Percentiles rank a stretch among this genome's conserved stretches.
Evolutionary conservation across 2,113 vertebrate genomes (phyloP).

Genomic region (Motacilla alba): DNA sequence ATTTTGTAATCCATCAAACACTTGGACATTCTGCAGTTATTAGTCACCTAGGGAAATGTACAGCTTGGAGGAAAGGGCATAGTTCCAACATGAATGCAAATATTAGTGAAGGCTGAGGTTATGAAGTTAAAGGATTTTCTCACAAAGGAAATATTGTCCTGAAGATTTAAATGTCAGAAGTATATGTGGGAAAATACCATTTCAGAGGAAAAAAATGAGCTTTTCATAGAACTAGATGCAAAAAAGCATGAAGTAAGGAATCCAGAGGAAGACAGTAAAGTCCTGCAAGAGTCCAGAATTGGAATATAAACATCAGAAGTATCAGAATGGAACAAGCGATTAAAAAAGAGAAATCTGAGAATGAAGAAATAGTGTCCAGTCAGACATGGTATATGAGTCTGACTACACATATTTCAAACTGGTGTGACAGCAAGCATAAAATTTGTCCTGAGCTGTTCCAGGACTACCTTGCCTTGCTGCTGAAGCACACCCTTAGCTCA

Average conservation of each 20-base stretch:
- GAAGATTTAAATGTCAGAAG: conserved; percentile 1
- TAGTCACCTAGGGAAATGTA: background rate
- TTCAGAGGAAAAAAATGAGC: background rate
- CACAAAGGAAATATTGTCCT: background rate
- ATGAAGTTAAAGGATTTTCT: background rate
- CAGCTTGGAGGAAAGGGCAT: background rate
- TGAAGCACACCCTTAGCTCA: background rate
- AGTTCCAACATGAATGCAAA: conserved; percentile 20
- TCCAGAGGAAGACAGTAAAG: background rate
- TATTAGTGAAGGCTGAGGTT: conserved; percentile 10
- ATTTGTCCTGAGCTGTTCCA: background rate
- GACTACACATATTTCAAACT: background rate
- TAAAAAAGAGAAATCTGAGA: background rate
- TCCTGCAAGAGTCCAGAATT: background rate
- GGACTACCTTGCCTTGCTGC: background rate
- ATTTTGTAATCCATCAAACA: background rate
- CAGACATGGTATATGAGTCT: background rate
- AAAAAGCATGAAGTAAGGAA: background rate
- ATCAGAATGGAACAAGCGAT: background rate
- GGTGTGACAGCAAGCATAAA: background rate
- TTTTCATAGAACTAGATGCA: background rate
- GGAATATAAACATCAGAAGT: background rate
- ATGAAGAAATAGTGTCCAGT: background rate
- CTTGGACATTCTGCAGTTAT: background rate
- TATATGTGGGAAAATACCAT: background rate